Base-by-base conservation (phyloP, 1,140 invertebrate species). In the Nephila pilipes region DNA sequence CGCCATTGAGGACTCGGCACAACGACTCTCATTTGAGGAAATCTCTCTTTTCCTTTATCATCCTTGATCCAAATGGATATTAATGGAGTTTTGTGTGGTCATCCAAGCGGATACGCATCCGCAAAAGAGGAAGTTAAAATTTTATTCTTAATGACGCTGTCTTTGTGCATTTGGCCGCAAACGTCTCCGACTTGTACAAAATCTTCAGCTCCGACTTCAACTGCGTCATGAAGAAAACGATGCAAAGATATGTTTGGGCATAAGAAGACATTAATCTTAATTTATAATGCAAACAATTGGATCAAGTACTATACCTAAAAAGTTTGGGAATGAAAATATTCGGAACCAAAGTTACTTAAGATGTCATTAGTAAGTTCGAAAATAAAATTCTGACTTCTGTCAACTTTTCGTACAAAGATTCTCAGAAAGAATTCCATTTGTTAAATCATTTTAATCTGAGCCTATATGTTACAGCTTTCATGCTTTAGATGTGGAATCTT, bases 61-160 rank as follows among this genome's bases (percentile, higher is more conserved):
- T 58, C 69, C 55, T 91, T 46, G 57, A 63, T 91, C 75, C 89
- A 81, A 91, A 91, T 91, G 89, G 75, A 83, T 91, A 91, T 91
- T 91, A 91, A 91, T 91, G 89, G 75, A 81, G 80, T 83, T 91
- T 83, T 83, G 75, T 83, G 89, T 63, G 89, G 89, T 91, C 89
- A 91, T 91, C 89, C 75, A 60, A 90, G 65, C 88, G 88, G 20
- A 88, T 88, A 88, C 63, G 60, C 87, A 79, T 80, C 88, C 85
- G 69, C 63, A 89, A 89, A 79, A 75, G 85, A 69, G 87, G 89
- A 83, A 91, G 79, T 83, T 83, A 91, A 91, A 83, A 91, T 83
- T 91, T 91, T 65, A 81, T 60, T 91, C 89, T 91, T 91, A 91
- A 91, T 91, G 89, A 91, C 89, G 89, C 75, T 81, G 79, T 83